phyloP scores from a whole-genome alignment of 1,140 invertebrate genomes.

The Physella acuta region DNA sequence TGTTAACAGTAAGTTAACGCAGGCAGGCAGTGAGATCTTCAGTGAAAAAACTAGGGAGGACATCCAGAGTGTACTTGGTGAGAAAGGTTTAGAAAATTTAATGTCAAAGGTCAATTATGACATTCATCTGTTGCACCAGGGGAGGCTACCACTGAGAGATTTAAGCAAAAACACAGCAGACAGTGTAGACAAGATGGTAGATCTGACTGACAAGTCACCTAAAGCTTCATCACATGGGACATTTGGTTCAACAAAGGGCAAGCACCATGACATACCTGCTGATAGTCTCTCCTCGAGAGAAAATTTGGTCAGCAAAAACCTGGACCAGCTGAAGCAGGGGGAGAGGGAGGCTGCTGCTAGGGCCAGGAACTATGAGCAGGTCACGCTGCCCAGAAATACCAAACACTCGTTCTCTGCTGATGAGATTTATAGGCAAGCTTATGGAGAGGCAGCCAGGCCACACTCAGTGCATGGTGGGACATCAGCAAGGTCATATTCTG shows the following conservation, averaged over 20 bases:
- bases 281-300: constrained; percentile 12
- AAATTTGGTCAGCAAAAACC: background rate
- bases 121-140: constrained; percentile 31
- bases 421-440: constrained; percentile 48
- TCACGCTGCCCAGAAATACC: constrained; percentile 36
- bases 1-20: constrained; percentile 11
- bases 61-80: constrained; percentile 36
- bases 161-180: constrained; percentile 1
- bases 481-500: no score
- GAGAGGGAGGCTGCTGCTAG: background rate
- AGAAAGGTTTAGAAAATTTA: constrained; percentile 39
- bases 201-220: background rate
- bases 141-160: background rate
- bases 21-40: constrained; percentile 29
- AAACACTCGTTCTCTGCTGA: constrained; percentile 38
- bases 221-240: background rate
- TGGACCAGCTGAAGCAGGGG: constrained; percentile 8
- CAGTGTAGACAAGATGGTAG: background rate
- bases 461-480: no score
- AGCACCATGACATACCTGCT: background rate
- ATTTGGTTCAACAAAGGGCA: background rate
- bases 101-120: constrained; percentile 37
- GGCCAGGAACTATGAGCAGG: constrained; percentile 41
- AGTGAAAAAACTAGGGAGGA: constrained; percentile 30
- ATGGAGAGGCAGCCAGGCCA: constrained; percentile 8